phyloP scores from a whole-genome alignment of 2,888 invertebrate species.

The Drosophila austrosaltans region DNA sequence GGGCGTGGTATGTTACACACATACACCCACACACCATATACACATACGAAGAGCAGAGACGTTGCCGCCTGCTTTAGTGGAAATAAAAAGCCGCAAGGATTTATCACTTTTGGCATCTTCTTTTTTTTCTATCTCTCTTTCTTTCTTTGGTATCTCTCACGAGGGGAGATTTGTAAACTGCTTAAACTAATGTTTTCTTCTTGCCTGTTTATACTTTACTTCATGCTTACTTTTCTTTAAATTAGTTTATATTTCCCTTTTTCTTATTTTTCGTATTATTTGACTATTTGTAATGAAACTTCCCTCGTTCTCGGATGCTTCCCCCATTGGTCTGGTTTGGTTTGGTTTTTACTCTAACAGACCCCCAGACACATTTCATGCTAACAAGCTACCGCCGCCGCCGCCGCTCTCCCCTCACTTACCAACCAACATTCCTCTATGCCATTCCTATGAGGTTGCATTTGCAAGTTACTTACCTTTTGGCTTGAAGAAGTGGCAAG shows the following conservation, averaged over 20 bases:
- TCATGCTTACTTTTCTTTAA: not conserved
- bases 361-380: slow-evolving; percentile 73
- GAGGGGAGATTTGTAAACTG: not conserved
- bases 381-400: slow-evolving; percentile 58
- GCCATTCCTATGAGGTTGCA: slow-evolving; percentile 36
- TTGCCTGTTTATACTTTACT: not conserved
- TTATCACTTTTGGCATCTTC: slow-evolving; percentile 74
- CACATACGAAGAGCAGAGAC: slow-evolving; percentile 18
- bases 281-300: not conserved
- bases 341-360: slow-evolving; percentile 15
- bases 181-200: not conserved
- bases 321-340: slow-evolving; percentile 24
- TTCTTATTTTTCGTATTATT: not conserved
- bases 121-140: slow-evolving; percentile 47
- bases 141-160: slow-evolving; percentile 8
- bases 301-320: not conserved
- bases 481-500: slow-evolving; percentile 16
- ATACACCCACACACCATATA: slow-evolving; percentile 44
- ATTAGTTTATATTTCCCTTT: not conserved
- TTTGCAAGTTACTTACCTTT: slow-evolving; percentile 68
- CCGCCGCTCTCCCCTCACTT: not conserved
- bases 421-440: too few relatives aligned
- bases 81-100: slow-evolving; percentile 80
- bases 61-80: slow-evolving; percentile 46
- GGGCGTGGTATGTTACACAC: slow-evolving; percentile 67